Base-by-base conservation (phyloP, 2,888 invertebrate genomes). In the Shargacucullia verbasci region DNA sequence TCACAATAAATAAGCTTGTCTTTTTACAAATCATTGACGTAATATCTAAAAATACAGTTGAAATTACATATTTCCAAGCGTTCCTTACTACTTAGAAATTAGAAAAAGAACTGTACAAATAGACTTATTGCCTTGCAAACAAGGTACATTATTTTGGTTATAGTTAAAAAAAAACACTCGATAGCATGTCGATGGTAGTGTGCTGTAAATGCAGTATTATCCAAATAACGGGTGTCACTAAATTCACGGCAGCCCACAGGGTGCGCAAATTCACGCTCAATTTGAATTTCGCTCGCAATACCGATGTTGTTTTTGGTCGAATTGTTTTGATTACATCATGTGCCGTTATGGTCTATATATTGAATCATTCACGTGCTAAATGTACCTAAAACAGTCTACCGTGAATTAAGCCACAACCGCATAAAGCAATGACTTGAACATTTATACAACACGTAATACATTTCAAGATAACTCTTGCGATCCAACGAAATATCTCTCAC, bases 1-100 rank as follows among this genome's bases (percentile, higher is more conserved):
- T 80, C 81, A 83, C 75, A 83, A 84, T 81, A 80, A 83, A 81
- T 79, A 83, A 83, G 71, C 73, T 76, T 79, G 81, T 84, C 81
- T 88, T 86, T 88, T 82, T 76, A 82, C 77, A 81, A 75, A 79
- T 66, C 67, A 80, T 81, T 78, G 79, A 80, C 70, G 62, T 75
- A 76, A 49, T 53, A 54, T 79, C 74, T 75, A 70, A 72, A 79
- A 80, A 80, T 82, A 85, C 82, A 77, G 70, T 82, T 82, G 77
- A 82, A 65, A 78, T 76, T 78, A 82, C 80, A 81, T 77, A 77
- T 79, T 78, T 47, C 46, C 13, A 75, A 75, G 76, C 73, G 43
- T 74, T 75, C 61, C 73, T 78, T 78, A 80, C 33, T 78, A 80
- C 33, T 50, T 77, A 75, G 73, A 70, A 80, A 78, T 76, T 73